These are phyloP conservation scores for Lepilemur ruficaudatus DNA, from an alignment of 2,797 vertebrate genomes.

Conservation along the genomic window DNA sequence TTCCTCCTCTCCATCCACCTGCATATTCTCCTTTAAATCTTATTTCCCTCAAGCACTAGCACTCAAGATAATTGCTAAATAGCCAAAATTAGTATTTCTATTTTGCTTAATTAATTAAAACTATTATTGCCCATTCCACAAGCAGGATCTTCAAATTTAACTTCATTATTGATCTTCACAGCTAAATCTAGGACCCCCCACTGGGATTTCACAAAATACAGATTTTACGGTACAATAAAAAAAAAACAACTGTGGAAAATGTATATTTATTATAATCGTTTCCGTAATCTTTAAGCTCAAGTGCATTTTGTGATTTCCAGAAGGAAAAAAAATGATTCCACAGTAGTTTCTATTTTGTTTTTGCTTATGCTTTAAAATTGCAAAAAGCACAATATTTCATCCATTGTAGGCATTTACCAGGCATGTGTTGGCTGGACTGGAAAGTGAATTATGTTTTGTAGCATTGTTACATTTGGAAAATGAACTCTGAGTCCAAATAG, in stretches of 20 bases:
- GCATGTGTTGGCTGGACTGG: background rate
- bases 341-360: background rate
- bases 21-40: constrained; percentile 18
- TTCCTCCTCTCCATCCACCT: background rate
- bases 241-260: constrained; percentile 7
- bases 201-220: constrained; percentile 4
- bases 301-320: constrained; percentile 22
- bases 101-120: constrained; percentile 70
- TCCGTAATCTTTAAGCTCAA: constrained; percentile 22
- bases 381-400: constrained; percentile 19
- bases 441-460: background rate
- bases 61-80: constrained; percentile 64
- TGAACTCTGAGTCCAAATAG: background rate
- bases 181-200: constrained; percentile 38
- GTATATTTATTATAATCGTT: background rate
- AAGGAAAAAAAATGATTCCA: background rate
- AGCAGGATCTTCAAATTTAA: constrained; percentile 31
- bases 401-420: background rate
- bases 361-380: constrained; percentile 36
- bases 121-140: constrained; percentile 2
- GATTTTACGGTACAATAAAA: constrained; percentile 5
- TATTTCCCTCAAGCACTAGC: constrained; percentile 10
- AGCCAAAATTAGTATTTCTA: constrained; percentile 62
- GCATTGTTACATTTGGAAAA: constrained; percentile 7
- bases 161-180: constrained; percentile 24